Base-by-base conservation (phyloP, 1,140 invertebrate genomes). In the Cydia amplana region DNA sequence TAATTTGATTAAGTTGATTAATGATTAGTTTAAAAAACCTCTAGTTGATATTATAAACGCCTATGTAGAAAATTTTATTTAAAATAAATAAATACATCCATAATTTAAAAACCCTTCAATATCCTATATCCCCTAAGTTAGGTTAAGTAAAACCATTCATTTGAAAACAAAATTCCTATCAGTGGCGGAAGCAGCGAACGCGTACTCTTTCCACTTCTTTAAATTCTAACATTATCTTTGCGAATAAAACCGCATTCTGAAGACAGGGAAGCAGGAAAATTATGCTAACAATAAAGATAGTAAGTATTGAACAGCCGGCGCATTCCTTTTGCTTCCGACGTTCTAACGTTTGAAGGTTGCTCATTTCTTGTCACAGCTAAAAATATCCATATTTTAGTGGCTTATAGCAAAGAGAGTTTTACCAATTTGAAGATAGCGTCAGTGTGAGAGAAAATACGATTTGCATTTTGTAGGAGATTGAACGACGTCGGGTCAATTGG, bases 181-280 rank as follows among this genome's bases (percentile, higher is more conserved):
- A 23, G 20, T 60, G 55, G 55, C 2, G 12, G 7, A 60, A 60
- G 55, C 20, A 60, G 18, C 16, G 46, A 18, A 18, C 51, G 51
- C 43, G 12, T 51, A 51, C 18, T 51, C n/a, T 51, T 51, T 51
- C 14, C 0, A 14, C 1, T 20, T 20, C 55, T 60, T 60, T 6
- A 10, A 60, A 60, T 12, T 23, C 20, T 60, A 20, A n/a, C 9
- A 23, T 23, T 60, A 20, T 23, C 6, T 23, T 10, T 60, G 18
- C 55, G 9, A 60, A 60, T 60, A 60, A 60, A 23, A 60, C 55
- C 55, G 18, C 55, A 23, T 60, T 60, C 51, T 23, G 20, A 60
- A 60, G 20, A n/a, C 55, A 60, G 6, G 18, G 55, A 60, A 60
- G 55, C 18, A 60, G 55, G 55, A 60, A 60, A 60, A 60, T 60